Conservation (phyloP, 2,113 vertebrate genomes). For the Trachemys scripta region DNA sequence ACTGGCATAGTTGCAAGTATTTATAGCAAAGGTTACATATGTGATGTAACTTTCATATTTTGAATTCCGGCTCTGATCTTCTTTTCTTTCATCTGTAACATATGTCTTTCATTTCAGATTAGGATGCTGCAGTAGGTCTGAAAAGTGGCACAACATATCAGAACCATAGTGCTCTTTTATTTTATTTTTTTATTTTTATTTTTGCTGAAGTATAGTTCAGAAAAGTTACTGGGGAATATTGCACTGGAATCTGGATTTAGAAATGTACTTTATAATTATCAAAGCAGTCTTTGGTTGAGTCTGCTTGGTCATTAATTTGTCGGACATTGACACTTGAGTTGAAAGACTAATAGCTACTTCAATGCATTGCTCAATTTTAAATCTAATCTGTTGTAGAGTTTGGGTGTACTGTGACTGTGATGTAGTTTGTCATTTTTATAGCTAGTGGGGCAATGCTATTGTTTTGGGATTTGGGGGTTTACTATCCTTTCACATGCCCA, state of each 20-base stretch:
- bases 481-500: neutral
- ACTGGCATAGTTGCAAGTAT: neutral
- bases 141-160: constrained; percentile 17
- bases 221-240: constrained; percentile 24
- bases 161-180: neutral
- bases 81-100: constrained; percentile 43
- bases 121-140: constrained; percentile 12
- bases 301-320: constrained; percentile 36
- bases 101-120: constrained; percentile 22
- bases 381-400: neutral
- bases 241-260: constrained; percentile 9
- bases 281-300: constrained; percentile 20
- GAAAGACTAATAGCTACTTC: constrained; percentile 49
- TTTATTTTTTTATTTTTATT: neutral
- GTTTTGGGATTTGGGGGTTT: neutral
- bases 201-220: neutral
- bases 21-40: constrained; percentile 29
- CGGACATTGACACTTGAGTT: constrained; percentile 31
- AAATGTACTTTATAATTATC: constrained; percentile 53
- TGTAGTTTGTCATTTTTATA: constrained; percentile 41
- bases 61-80: constrained; percentile 61
- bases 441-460: neutral
- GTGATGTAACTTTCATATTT: constrained; percentile 37
- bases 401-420: neutral
- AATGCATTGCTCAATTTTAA: neutral